Base-by-base conservation (phyloP, 2,888 invertebrate species). In the Erebia aethiops region DNA sequence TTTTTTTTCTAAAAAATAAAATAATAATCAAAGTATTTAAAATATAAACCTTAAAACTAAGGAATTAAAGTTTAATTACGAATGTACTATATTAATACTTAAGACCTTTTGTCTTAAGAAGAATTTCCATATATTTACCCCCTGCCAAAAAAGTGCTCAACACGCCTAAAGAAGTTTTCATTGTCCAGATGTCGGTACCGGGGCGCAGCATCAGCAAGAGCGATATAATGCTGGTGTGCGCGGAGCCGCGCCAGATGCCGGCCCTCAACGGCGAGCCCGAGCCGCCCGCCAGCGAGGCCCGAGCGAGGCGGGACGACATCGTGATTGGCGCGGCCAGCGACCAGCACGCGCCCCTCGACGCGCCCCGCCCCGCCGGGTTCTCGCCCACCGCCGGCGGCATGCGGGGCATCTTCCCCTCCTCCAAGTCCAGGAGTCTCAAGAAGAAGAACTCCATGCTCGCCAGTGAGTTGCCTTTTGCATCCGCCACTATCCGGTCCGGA, bases 391-490 rank as follows among this genome's bases (percentile, higher is more conserved):
- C 92, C 73, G 90, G 93, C 61, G 91, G 93, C 43, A 93, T 94
- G 1, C 83, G 94, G n/a, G 94, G 94, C 21, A 94, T 95, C 75
- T 94, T 95, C 79, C 94, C 94, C 41, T 87, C 93, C 0, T 92
- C 93, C 72, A 95, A 96, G 82, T 94, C 94, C 0, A 87, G 95
- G 74, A 95, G 95, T n/a, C 86, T 95, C 56, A 96, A 96, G 82
- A 96, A 96, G 89, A 96, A 96, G 82, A 97, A 96, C 82, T 95
- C 95, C 35, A 93, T 97, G 49, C 89, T 97, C 49, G 95, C 96
- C 54, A 97, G 96, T 96, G 82, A 95, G 95, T 94, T 4, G n/a
- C 14, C 51, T 35, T 26, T 21, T 21, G 21, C 21, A 21, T 21
- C 21, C 21, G 21, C 1, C 21, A 21, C 21, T 21, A 21, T 21